phyloP scores from a whole-genome alignment of 2,113 vertebrate species.

The Xiphophorus maculatus region DNA sequence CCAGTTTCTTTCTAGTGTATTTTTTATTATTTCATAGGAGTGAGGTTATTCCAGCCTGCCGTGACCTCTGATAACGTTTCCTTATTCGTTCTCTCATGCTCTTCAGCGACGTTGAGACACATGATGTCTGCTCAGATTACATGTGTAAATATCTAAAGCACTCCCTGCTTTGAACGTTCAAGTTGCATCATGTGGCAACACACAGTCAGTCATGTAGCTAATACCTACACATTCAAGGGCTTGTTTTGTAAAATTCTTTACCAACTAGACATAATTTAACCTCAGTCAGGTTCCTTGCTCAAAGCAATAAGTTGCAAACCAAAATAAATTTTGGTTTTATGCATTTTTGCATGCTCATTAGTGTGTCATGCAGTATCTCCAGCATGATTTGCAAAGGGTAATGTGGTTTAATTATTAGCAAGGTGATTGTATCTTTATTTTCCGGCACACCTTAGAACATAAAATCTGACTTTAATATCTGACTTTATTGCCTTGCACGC shows the following conservation, averaged over 20 bases:
- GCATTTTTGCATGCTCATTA: background rate
- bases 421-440: background rate
- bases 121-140: no score
- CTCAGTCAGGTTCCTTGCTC: background rate
- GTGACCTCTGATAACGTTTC: no score
- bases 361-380: background rate
- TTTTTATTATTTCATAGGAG: no score
- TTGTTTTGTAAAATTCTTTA: no score
- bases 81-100: no score
- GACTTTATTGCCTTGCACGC: background rate
- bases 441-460: background rate
- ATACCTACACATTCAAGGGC: background rate
- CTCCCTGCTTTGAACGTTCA: no score
- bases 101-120: no score
- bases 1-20: no score
- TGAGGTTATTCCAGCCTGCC: no score
- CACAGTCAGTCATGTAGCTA: no score
- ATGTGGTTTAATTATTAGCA: background rate
- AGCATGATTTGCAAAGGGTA: background rate
- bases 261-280: background rate
- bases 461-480: background rate
- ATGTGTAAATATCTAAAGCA: no score
- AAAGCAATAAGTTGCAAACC: no score
- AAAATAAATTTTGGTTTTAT: background rate
- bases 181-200: background rate